Base-by-base conservation (phyloP, 2,888 invertebrate species). In the Ectobius pallidus region DNA sequence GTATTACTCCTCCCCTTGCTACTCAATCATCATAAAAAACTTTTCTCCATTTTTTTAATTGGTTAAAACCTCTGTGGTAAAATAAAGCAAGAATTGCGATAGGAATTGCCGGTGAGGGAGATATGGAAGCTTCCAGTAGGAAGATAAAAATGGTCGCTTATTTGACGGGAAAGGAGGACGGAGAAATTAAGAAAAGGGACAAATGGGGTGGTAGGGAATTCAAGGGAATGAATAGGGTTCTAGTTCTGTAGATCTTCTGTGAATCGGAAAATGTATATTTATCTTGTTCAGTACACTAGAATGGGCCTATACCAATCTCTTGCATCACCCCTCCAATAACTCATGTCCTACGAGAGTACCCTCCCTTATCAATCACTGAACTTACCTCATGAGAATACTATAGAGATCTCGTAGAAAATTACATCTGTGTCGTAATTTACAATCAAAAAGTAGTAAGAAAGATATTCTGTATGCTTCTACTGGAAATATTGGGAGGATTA, bases 21-120 rank as follows among this genome's bases (percentile, higher is more conserved):
- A 6, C 9, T 3, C 22, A 39, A 65, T 65, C 65, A 27, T 65
- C 65, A 46, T 65, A 65, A 65, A 30, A 71, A 71, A 63, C 72
- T 20, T 65, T 70, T 30, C 58, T 44, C 73, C 71, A 73, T 75
- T 75, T 79, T 81, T 83, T 82, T 83, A 83, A 83, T 83, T 79
- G 82, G 80, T 79, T 73, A 80, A 80, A 82, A 81, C 81, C 83
- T 82, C 82, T 78, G 81, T 80, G 82, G 82, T 80, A 79, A 81
- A 79, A 83, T 83, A 82, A 83, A 83, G 81, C 77, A 49, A 69
- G 58, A 71, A 72, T 63, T 69, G 69, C 69, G 62, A 73, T 69
- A 52, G 49, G 34, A 69, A 73, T 69, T 73, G 69, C 63, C 52
- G 49, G 46, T 69, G 63, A 73, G 72, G 72, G 72, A 73, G 62